These are phyloP conservation scores for Heliconius ethilla DNA, from an alignment of 2,888 invertebrate species.

Conservation along the genomic window DNA sequence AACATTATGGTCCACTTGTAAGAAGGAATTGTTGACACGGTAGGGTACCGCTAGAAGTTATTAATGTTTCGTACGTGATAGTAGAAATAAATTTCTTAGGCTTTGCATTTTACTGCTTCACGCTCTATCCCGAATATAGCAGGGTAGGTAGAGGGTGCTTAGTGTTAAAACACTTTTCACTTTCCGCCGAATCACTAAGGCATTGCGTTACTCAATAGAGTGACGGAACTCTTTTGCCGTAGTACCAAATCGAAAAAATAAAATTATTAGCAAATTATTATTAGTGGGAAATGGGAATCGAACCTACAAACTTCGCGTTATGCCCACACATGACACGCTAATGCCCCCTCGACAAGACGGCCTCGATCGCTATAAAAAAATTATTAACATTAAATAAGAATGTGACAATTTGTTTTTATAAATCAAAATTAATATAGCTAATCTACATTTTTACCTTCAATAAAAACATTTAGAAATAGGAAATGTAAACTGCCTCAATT, in stretches of 20 bases:
- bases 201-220: too few species aligned
- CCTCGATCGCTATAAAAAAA: neutral
- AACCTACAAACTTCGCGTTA: too few species aligned
- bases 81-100: neutral
- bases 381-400: neutral
- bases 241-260: too few species aligned
- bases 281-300: too few species aligned
- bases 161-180: too few species aligned
- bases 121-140: too few species aligned
- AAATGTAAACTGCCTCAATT: neutral
- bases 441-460: neutral
- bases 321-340: too few species aligned
- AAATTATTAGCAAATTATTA: too few species aligned
- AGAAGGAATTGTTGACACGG: constrained; percentile 9
- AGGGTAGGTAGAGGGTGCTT: too few species aligned
- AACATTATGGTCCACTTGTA: constrained; percentile 16
- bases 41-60: neutral
- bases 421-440: neutral
- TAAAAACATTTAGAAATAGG: neutral
- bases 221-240: too few species aligned
- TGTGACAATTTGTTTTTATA: neutral
- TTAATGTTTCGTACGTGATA: neutral
- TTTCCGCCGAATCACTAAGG: too few species aligned
- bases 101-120: neutral
- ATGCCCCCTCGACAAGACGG: too few species aligned